Base-by-base conservation (phyloP, 2,888 invertebrate genomes). In the Bursaphelenchus okinawaensis region DNA sequence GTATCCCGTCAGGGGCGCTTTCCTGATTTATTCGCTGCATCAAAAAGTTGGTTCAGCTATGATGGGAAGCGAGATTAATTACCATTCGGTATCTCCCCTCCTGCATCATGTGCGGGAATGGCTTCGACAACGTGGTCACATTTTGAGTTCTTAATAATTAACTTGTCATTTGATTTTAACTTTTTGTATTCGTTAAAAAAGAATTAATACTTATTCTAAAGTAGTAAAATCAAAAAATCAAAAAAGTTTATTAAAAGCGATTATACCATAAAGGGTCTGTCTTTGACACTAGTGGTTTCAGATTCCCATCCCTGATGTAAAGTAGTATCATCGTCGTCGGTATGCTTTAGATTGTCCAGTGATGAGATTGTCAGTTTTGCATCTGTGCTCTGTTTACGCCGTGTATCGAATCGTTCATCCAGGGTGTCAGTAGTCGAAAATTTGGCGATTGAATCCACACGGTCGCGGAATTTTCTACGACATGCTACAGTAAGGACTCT, bases 401-500 rank as follows among this genome's bases (percentile, higher is more conserved):
- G 12, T n/a, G 40, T 16, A 40, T 40, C 40, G n/a, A 40, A 40
- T 40, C 40, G 12, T 12, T 54, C 54, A 6, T 22, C 54, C 7
- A 24, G 19, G 19, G 54, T 23, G 24, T 24, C 24, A 22, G 54
- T 22, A 16, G 22, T 54, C 24, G 54, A 54, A 19, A 54, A 24
- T 23, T 54, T 24, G 54, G 24, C 23, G 16, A 23, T 24, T 16
- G 22, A 23, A 24, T 54, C 24, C 23, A 23, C 23, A 12, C 24
- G 1, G 16, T 54, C 54, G 12, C 66, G 59, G 29, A 67, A 69
- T 22, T 64, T 63, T 7, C 68, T 62, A n/a, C 71, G 71, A 31
- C 70, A 71, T 31, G 65, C 63, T 50, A 71, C 70, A 56, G 73
- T 74, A 16, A 73, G 26, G 19, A 74, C 62, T 4, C 74, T 68